A percentile compares a stretch with the other conserved stretches of the same genome.
These are phyloP conservation scores for Epizoanthus scotinus DNA, from an alignment of 92 coral and sea anemone genomes.

Conservation along the genomic window DNA sequence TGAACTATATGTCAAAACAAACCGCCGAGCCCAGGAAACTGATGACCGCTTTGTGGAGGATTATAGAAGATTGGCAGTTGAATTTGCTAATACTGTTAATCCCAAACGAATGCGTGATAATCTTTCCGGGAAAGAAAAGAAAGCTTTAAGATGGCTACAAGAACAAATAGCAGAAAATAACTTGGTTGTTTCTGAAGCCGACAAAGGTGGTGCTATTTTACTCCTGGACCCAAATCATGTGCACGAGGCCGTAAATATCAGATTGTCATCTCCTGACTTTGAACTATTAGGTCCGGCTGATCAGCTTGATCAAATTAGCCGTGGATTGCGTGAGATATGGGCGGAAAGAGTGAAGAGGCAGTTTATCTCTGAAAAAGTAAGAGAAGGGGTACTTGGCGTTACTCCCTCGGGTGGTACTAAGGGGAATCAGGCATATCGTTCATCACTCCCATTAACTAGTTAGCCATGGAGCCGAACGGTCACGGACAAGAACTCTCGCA, in stretches of 20 bases:
- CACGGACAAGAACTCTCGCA: too few relatives aligned
- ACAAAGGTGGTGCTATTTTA: constrained; percentile 19
- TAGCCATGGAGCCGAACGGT: too few relatives aligned
- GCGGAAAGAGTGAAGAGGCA: not conserved
- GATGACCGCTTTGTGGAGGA: constrained; percentile 24
- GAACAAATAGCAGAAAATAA: not conserved
- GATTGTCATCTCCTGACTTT: not conserved
- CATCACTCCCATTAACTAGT: not conserved
- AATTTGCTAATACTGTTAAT: constrained; percentile 22
- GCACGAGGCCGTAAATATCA: constrained; percentile 1
- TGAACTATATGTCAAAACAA: constrained; percentile 4
- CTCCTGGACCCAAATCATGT: constrained; percentile 9
- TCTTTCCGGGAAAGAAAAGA: constrained; percentile 22
- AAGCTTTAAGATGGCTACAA: constrained; percentile 16
- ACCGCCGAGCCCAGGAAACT: constrained; percentile 12
- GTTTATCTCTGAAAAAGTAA: not conserved
- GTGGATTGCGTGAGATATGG: not conserved
- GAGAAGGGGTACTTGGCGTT: constrained; percentile 15
- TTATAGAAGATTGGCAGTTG: constrained; percentile 7
- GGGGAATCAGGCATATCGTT: constrained; percentile 7
- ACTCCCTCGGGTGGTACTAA: constrained; percentile 1
- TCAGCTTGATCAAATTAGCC: not conserved
- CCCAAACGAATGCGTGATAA: not conserved
- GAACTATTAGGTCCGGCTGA: not conserved
- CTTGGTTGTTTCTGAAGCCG: constrained; percentile 5